Base-by-base conservation (phyloP, 2,113 vertebrate genomes). In the Seriola aureovittata region DNA sequence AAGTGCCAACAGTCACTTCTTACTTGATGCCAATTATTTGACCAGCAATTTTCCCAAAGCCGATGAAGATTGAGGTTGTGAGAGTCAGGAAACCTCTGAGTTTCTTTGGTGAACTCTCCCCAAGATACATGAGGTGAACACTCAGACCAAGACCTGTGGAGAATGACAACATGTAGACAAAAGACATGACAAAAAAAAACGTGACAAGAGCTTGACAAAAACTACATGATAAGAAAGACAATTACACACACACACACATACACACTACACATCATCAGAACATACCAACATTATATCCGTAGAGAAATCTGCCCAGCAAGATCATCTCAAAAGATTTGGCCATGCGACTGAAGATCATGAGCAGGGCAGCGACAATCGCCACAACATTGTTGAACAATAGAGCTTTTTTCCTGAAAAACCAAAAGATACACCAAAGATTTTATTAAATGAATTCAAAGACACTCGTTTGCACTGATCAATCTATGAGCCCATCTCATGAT, bases 301-400 rank as follows among this genome's bases (percentile, higher is more conserved):
- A 93, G 68, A 94, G 74, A 25, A 96, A 88, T 64, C 96, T 89
- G 48, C 95, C 96, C 82, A 93, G 58, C 1, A 96, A 80, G 71
- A 97, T 93, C 95, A 96, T 96, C 91, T 96, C 95, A 89, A 95
- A 96, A 23, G 95, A 96, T 17, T 85, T 90, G 17, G 92, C 93
- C 32, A 70, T 71, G 13, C 66, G 86, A 73, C 95, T 95, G 84
- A 95, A 82, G 21, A 94, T 63, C 95, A 96, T 94, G 60, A 96
- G 78, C 68, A 92, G 2, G n/a, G 96, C 95, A 0, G 95, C 94
- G 46, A 94, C 60, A 6, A 96, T 60, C 3, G 92, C 93, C 81
- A 96, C 94, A 17, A 93, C 55, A 19, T 96, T 95, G 86, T 93
- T 92, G 2, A 95, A 69, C 55, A 96, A 67, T 25, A 96, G 90